These are phyloP conservation scores for Ypsolopha sequella DNA, from an alignment of 2,888 invertebrate species.

Conservation along the genomic window DNA sequence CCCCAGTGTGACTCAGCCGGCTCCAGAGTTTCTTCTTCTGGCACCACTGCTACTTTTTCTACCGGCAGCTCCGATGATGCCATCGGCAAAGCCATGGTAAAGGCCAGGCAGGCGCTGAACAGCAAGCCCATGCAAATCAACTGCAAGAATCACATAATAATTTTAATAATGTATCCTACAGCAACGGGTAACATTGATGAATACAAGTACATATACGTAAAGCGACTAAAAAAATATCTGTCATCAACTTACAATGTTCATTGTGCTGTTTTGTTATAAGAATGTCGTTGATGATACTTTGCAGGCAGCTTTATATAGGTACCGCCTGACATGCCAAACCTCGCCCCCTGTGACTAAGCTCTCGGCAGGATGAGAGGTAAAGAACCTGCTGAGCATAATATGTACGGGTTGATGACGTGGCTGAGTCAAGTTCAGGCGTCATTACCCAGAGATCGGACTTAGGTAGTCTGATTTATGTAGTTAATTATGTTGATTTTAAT, in stretches of 20 bases:
- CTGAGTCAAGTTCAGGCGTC: no score
- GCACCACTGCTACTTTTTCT: conserved; percentile 9
- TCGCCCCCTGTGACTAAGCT: conserved; percentile 23
- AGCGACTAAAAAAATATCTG: background rate
- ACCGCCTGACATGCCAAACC: conserved; percentile 13
- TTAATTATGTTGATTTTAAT: no score
- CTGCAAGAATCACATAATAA: conserved; percentile 21
- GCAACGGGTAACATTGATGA: no score
- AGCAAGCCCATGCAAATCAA: conserved; percentile 25
- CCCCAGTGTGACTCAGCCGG: conserved; percentile 15
- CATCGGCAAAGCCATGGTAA: conserved; percentile 16
- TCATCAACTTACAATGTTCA: conserved; percentile 46
- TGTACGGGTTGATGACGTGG: no score
- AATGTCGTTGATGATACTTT: conserved; percentile 19
- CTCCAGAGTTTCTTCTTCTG: conserved; percentile 10
- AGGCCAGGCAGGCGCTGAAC: conserved; percentile 33
- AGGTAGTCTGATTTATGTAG: no score
- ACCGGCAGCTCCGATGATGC: conserved; percentile 1
- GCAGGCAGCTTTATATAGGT: conserved; percentile 40
- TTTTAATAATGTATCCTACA: background rate
- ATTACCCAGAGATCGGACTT: no score
- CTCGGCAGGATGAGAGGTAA: conserved; percentile 30
- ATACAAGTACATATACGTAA: no score
- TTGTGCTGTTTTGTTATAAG: conserved; percentile 28
- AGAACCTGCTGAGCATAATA: conserved; percentile 20